Percentiles rank a stretch among this genome's conserved stretches.
phyloP scores from a whole-genome alignment of 2,888 invertebrate species.

The Phasia obesa region DNA sequence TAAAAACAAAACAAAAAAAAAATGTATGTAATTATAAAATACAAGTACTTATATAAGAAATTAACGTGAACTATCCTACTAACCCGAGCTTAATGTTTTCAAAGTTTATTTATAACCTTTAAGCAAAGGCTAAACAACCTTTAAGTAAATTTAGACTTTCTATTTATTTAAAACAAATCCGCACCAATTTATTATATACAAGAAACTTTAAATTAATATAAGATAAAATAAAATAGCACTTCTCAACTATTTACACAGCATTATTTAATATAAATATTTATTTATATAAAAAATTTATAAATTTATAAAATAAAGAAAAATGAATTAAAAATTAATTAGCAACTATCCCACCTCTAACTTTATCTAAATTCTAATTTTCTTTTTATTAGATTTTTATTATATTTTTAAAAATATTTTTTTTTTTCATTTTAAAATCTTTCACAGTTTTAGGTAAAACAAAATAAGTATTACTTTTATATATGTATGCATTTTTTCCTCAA shows the following conservation, averaged over 20 bases:
- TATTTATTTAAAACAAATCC: constrained; percentile 39
- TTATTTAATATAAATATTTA: constrained; percentile 34
- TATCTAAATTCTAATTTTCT: not conserved
- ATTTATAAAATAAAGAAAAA: not conserved
- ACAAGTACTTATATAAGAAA: not conserved
- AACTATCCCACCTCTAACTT: constrained; percentile 37
- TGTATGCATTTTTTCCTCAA: too few species aligned
- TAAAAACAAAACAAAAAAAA: constrained; percentile 36
- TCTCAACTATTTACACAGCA: constrained; percentile 48
- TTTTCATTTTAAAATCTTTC: not conserved
- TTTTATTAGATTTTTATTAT: not conserved
- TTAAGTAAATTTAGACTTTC: constrained; percentile 11
- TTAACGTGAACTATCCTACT: not conserved
- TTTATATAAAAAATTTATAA: constrained; percentile 4
- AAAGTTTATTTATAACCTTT: constrained; percentile 21
- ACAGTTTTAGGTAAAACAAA: not conserved
- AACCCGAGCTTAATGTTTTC: constrained; percentile 58
- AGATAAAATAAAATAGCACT: constrained; percentile 55
- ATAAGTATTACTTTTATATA: too few species aligned
- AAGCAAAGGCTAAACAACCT: not conserved
- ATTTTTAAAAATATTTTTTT: too few species aligned
- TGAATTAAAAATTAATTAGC: constrained; percentile 5
- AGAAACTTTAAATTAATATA: constrained; percentile 36
- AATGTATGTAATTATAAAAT: constrained; percentile 16
- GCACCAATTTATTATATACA: constrained; percentile 71